Evolutionary conservation across 92 coral and sea anemone genomes (phyloP).

Genomic region (Galaxea fascicularis): DNA sequence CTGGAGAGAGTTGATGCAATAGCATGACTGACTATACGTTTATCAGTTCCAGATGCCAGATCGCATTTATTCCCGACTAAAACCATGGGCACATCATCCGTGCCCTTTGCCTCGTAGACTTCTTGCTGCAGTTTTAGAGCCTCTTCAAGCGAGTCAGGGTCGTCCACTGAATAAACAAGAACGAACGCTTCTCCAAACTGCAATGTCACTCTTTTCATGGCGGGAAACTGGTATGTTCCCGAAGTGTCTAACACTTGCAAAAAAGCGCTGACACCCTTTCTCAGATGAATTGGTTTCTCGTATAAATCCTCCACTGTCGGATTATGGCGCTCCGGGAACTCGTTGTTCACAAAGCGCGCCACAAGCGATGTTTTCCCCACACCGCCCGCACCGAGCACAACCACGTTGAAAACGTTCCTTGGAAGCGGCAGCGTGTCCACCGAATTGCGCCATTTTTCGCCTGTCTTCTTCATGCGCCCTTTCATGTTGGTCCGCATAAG

Average conservation of each 20-base stretch:
- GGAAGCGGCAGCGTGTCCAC: conserved; percentile 81
- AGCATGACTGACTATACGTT: conserved; percentile 48
- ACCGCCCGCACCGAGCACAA: conserved; percentile 93
- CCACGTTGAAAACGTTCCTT: conserved; percentile 82
- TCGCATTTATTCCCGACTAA: conserved; percentile 96
- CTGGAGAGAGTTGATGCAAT: conserved; percentile 59
- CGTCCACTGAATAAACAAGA: conserved; percentile 82
- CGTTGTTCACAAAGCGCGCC: conserved; percentile 74
- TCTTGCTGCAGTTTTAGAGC: conserved; percentile 80
- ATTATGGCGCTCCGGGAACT: conserved; percentile 71
- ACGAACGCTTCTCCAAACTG: conserved; percentile 90
- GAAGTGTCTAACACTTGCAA: conserved; percentile 94
- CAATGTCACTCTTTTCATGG: conserved; percentile 92
- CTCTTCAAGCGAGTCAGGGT: conserved; percentile 83
- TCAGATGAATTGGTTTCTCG: conserved; percentile 80
- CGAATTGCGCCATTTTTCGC: conserved; percentile 62
- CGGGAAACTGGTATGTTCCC: conserved; percentile 96
- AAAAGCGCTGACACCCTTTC: conserved; percentile 84
- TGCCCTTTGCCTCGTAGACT: conserved; percentile 82
- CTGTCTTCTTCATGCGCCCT: conserved; percentile 28
- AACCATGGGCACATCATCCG: conserved; percentile 82
- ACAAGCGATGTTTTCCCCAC: conserved; percentile 95
- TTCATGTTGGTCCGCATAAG: conserved; percentile 12
- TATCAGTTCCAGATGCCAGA: conserved; percentile 67
- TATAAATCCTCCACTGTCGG: conserved; percentile 96